Evolutionary conservation across 2,113 vertebrate genomes (phyloP).

Genomic region (Piprites chloris): DNA sequence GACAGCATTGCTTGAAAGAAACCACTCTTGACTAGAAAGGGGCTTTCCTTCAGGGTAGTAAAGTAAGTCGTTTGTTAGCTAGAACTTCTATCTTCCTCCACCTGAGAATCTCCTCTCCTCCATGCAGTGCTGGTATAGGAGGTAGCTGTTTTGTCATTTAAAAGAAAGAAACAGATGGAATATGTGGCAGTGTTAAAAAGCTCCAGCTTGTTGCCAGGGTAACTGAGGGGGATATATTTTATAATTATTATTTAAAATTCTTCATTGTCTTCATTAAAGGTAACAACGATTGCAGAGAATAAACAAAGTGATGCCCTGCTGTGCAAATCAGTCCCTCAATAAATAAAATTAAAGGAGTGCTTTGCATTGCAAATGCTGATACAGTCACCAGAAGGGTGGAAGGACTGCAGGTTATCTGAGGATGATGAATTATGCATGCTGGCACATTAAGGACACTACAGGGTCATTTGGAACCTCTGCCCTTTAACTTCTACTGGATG

Average conservation of each 20-base stretch:
- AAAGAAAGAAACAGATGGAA: slow-evolving; percentile 69
- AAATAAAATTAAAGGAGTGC: slow-evolving; percentile 60
- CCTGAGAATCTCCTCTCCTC: not conserved
- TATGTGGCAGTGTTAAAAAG: slow-evolving; percentile 54
- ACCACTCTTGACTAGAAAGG: not conserved
- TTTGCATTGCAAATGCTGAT: slow-evolving; percentile 61
- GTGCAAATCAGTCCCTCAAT: slow-evolving; percentile 60
- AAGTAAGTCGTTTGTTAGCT: not conserved
- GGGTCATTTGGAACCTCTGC: not conserved
- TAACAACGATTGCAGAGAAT: slow-evolving; percentile 42
- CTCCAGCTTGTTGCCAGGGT: slow-evolving; percentile 53
- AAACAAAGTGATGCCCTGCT: slow-evolving; percentile 61
- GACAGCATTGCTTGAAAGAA: not conserved
- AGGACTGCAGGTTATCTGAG: slow-evolving; percentile 19
- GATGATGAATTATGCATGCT: slow-evolving; percentile 30
- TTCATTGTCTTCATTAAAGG: slow-evolving; percentile 71
- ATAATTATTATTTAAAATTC: slow-evolving; percentile 71
- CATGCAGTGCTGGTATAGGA: not conserved
- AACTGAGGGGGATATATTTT: slow-evolving; percentile 48
- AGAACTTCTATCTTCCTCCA: not conserved
- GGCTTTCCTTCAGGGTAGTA: not conserved
- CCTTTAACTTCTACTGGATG: not conserved
- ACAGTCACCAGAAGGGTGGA: slow-evolving; percentile 34
- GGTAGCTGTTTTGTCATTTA: slow-evolving; percentile 54
- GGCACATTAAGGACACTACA: not conserved